Evolutionary conservation across 2,888 invertebrate genomes (phyloP).

Genomic region (Leistus spinibarbis): DNA sequence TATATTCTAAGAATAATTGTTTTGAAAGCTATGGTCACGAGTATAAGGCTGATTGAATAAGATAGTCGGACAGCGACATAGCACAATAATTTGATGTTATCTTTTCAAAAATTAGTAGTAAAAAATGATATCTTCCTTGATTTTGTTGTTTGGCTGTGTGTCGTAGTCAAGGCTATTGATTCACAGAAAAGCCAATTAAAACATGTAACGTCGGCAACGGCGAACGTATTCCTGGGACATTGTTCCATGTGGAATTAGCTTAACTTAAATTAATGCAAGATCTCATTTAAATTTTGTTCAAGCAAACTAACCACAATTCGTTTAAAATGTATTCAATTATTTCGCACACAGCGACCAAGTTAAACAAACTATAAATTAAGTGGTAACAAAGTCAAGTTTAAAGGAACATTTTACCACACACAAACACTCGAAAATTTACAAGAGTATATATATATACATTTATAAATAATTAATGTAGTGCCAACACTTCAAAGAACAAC

Average conservation of each 20-base stretch:
- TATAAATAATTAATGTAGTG: conserved; percentile 3
- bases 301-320: background rate
- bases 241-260: background rate
- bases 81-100: no score
- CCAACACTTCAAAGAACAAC: conserved; percentile 7
- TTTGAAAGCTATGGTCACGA: no score
- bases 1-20: no score
- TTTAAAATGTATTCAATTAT: background rate
- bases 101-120: no score
- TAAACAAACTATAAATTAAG: background rate
- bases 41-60: no score
- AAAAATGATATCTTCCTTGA: no score
- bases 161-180: no score
- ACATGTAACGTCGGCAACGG: no score
- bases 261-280: background rate
- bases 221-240: background rate
- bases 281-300: background rate
- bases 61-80: no score
- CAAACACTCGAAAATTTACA: background rate
- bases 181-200: no score
- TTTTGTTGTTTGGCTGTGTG: no score
- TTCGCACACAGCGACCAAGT: background rate
- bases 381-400: background rate
- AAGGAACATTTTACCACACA: background rate
- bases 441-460: background rate